Base-by-base conservation (phyloP, 1,140 invertebrate species). In the Neodiprion lecontei region DNA sequence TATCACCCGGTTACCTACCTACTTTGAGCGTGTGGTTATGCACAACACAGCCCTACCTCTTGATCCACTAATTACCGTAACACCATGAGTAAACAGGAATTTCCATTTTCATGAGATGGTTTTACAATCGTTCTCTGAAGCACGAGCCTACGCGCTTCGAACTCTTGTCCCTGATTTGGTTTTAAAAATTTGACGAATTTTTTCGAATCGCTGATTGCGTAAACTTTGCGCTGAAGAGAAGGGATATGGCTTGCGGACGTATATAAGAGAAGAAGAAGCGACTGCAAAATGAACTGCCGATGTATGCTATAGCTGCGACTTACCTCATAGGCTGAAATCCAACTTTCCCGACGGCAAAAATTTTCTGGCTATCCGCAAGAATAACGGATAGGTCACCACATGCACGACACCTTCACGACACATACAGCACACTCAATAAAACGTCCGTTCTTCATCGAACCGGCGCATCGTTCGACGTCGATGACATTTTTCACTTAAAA, bases 1-100 rank as follows among this genome's bases (percentile, higher is more conserved):
- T 87, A 87, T 72, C 67, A 76, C 77, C 78, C 72, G 78, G 79
- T 85, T 85, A 83, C 81, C 53, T 61, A 61, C 53, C 53, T 61
- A 61, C 53, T 84, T 84, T 85, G 81, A 81, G 77, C 78, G 78
- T 73, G 75, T 82, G 84, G 82, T 40, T 40, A 40, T 40, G 5
- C 80, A 86, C 86, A 81, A 14, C 53, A 8, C 53, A 9, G n/a
- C 53, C 53, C 53, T 61, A 61, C 53, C 53, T 61, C n/a, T 61
- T 61, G 11, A 12, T 61, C 53, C 53, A 12, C n/a, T 61, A 61
- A 61, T 61, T 9, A 61, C 53, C 53, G n/a, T 61, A 61, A 61
- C 53, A 61, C 28, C 28, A 2, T 40, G 5, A 40, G 28, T 40
- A 12, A 61, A 61, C 53, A 8, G n/a, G 53, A 40, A 40, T 61